Evolutionary conservation across 2,888 invertebrate genomes (phyloP).

Genomic region (Archips xylosteana): DNA sequence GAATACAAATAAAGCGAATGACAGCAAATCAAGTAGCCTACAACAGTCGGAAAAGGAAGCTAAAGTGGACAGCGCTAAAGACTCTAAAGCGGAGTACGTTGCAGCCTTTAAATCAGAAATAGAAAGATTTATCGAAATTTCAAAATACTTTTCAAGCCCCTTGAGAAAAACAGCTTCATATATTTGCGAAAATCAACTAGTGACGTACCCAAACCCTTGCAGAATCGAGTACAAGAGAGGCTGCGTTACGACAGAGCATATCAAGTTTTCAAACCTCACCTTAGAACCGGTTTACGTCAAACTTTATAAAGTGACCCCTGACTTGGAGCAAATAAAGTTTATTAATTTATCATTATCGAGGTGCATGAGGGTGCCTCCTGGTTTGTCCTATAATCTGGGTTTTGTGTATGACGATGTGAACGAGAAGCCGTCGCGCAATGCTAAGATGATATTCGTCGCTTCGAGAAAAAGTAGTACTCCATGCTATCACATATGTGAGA

Average conservation of each 20-base stretch:
- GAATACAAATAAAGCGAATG: not conserved
- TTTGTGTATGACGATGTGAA: slow-evolving; percentile 74
- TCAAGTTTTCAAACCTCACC: slow-evolving; percentile 72
- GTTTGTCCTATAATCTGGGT: slow-evolving; percentile 69
- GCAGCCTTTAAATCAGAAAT: slow-evolving; percentile 67
- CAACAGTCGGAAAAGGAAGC: slow-evolving; percentile 55
- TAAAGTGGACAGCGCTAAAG: slow-evolving; percentile 54
- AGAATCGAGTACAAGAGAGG: slow-evolving; percentile 71
- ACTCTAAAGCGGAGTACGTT: slow-evolving; percentile 50
- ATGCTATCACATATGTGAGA: slow-evolving; percentile 78
- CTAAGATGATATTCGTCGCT: slow-evolving; percentile 75
- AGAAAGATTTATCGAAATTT: slow-evolving; percentile 75
- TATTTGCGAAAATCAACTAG: slow-evolving; percentile 68
- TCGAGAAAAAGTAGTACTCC: slow-evolving; percentile 74
- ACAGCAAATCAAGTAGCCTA: not conserved
- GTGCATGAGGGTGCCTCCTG: slow-evolving; percentile 74
- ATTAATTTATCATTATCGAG: slow-evolving; percentile 69
- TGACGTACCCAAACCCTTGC: slow-evolving; percentile 68
- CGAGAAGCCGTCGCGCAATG: slow-evolving; percentile 62
- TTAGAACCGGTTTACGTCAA: slow-evolving; percentile 75
- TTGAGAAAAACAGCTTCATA: slow-evolving; percentile 74
- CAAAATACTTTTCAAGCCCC: slow-evolving; percentile 76
- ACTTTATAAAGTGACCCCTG: slow-evolving; percentile 71
- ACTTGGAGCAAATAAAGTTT: slow-evolving; percentile 73
- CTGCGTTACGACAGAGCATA: slow-evolving; percentile 63